Evolutionary conservation across 1,140 invertebrate species (phyloP), one percentile per base, ranked within the genome.

Genomic region (Magallana angulata): DNA sequence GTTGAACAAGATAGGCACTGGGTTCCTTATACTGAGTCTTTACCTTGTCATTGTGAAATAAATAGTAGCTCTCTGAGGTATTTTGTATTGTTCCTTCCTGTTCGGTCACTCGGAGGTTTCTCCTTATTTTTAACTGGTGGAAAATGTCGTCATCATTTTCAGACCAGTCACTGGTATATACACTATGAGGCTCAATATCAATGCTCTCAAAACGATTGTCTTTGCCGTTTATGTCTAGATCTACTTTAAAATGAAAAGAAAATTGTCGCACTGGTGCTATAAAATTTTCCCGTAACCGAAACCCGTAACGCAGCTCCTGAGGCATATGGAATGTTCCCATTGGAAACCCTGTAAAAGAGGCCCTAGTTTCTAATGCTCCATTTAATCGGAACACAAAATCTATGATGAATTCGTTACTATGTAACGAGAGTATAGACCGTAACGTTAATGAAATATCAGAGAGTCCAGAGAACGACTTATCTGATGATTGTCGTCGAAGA

Each of bases 321-420:
- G 85, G 76, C 11, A 71, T 81, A 59, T 85, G 84, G 24, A 89
- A 48, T 62, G 85, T 90, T 12, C 85, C 76, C 5, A 91, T 56
- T 24, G 90, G 86, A 82, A 84, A 91, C 6, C 92, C 92, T 11
- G 91, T 90, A 11, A 88, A 62, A 4, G 85, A 76, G 0, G 87
- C 86, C 60, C 80, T 90, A 4, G 87, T 86, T 71, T 91, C 91
- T 7, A 93, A 81, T n/a, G 84, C 91, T 16, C 91, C 92, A 87
- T 91, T 92, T 57, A 90, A 87, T 76, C 92, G 90, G 71, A 93
- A 92, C 2, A 91, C 84, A 71, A 90, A 90, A 86, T 92, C 92
- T 8, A 93, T 83, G 11, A 93, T 89, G 82, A 90, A 91, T 64
- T 92, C 91, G 80, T 92, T 90, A 62, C 91, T 91, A 56, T 82